phyloP scores from a whole-genome alignment of 2,113 vertebrate species.

The Cebus imitator region DNA sequence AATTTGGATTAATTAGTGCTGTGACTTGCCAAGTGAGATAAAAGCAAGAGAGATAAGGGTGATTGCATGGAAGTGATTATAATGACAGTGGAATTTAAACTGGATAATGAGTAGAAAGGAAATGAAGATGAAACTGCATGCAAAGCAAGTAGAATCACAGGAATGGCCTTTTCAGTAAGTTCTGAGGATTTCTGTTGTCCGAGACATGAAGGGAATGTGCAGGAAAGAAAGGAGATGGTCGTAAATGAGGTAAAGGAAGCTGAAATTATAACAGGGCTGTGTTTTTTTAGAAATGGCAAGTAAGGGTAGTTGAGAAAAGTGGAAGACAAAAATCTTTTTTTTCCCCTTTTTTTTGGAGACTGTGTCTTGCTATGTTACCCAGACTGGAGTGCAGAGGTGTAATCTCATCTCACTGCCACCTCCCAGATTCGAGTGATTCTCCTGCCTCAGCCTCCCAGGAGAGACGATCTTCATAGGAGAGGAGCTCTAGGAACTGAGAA shows the following conservation, averaged over 20 bases:
- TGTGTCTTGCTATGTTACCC: no score
- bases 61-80: background rate
- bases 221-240: background rate
- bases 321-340: background rate
- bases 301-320: background rate
- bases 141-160: no score
- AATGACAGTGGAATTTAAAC: background rate
- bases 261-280: background rate
- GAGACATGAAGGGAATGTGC: background rate
- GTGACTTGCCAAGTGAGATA: background rate
- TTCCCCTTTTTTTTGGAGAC: no score
- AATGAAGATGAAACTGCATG: background rate
- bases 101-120: background rate
- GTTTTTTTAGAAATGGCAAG: background rate
- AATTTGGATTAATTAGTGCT: background rate
- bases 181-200: background rate
- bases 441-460: no score
- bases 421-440: no score
- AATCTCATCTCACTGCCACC: no score
- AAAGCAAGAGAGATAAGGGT: background rate
- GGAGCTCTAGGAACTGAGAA: background rate
- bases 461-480: background rate
- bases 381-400: no score
- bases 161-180: background rate
- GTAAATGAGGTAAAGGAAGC: background rate